These are phyloP conservation scores for Euplagia quadripunctaria DNA, from an alignment of 2,888 invertebrate species.

Conservation along the genomic window DNA sequence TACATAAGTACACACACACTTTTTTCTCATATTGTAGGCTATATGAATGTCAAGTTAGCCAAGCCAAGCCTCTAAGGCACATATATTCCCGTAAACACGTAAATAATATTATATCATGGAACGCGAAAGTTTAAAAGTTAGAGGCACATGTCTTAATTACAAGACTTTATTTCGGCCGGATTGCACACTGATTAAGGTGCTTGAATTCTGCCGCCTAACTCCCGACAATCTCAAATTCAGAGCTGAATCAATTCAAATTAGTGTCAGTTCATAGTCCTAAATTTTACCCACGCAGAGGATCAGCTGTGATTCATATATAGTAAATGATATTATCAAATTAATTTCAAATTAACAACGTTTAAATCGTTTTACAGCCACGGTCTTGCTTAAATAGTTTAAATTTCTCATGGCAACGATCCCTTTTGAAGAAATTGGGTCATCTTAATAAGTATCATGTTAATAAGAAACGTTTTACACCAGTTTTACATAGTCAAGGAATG, in stretches of 20 bases:
- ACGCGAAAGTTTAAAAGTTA: no score
- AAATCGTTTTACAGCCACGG: neutral
- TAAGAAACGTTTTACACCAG: neutral
- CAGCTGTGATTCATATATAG: neutral
- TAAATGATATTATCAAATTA: neutral
- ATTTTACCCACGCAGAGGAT: neutral
- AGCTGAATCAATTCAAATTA: constrained; percentile 2
- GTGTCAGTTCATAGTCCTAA: neutral
- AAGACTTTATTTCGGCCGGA: neutral
- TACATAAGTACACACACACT: no score
- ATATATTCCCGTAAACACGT: no score
- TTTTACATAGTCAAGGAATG: neutral
- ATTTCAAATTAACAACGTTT: neutral
- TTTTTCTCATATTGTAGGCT: no score
- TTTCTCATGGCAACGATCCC: neutral
- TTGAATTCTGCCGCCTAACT: neutral
- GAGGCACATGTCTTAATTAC: neutral
- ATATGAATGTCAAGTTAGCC: no score
- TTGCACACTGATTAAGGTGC: neutral
- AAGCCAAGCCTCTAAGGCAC: no score
- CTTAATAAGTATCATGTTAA: neutral
- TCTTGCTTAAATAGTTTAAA: neutral
- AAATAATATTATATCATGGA: no score
- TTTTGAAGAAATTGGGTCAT: neutral
- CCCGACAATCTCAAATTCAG: neutral